A percentile compares a stretch with the other conserved stretches of the same genome.
These are phyloP conservation scores for Nineta flava DNA, from an alignment of 2,888 invertebrate species.

Conservation along the genomic window DNA sequence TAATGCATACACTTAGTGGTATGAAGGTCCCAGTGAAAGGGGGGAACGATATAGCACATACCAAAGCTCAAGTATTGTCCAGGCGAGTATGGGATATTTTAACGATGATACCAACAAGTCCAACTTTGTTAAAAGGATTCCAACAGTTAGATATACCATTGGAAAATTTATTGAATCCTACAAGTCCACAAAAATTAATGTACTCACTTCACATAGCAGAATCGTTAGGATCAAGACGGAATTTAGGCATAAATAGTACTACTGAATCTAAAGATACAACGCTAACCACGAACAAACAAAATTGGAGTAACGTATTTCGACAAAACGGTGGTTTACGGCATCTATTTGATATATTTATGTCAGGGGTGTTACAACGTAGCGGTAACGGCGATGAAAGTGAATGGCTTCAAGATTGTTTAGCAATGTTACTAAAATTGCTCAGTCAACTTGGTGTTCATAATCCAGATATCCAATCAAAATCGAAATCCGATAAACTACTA, in stretches of 20 bases:
- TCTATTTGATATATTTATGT: slow-evolving; percentile 83
- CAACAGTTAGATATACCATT: slow-evolving; percentile 57
- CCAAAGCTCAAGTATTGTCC: slow-evolving; percentile 77
- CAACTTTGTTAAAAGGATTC: slow-evolving; percentile 69
- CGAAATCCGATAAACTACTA: slow-evolving; percentile 42
- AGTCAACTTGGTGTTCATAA: slow-evolving; percentile 70
- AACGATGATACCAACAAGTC: slow-evolving; percentile 80
- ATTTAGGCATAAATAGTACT: slow-evolving; percentile 11
- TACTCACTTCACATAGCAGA: slow-evolving; percentile 87
- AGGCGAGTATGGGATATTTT: slow-evolving; percentile 90
- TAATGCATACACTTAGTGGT: slow-evolving; percentile 80
- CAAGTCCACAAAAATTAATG: slow-evolving; percentile 86
- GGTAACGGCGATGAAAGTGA: slow-evolving; percentile 63
- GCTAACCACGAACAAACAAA: slow-evolving; percentile 19
- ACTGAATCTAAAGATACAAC: slow-evolving; percentile 9
- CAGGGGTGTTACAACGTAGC: slow-evolving; percentile 55
- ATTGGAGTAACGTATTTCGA: slow-evolving; percentile 68
- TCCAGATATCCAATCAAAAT: slow-evolving; percentile 24
- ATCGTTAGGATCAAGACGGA: slow-evolving; percentile 35
- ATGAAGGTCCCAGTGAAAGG: slow-evolving; percentile 65
- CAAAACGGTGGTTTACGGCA: slow-evolving; percentile 76
- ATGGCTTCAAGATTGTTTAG: slow-evolving; percentile 91
- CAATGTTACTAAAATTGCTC: slow-evolving; percentile 68
- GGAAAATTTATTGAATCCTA: slow-evolving; percentile 66
- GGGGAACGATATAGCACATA: slow-evolving; percentile 56